Evolutionary conservation across 2,888 invertebrate genomes (phyloP), one percentile per base, ranked within the genome.

Genomic region (Acanthosepion lycidas): DNA sequence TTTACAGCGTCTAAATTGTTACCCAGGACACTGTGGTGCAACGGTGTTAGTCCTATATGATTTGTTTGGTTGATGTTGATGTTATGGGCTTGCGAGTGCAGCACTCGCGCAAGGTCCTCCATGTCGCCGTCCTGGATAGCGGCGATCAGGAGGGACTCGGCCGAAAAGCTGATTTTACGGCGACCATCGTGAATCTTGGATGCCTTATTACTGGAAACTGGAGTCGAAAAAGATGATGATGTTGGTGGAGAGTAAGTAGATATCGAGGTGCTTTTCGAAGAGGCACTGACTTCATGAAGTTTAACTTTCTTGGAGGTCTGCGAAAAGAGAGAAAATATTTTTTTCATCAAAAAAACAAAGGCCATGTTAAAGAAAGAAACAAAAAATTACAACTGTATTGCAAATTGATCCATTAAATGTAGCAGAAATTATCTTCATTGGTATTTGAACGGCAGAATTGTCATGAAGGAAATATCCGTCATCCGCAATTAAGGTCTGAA

Each of bases 1-100:
- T 97, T 97, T 33, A 96, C 96, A 92, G 96, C 96, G 95, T 97
- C 97, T 55, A 97, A 94, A 95, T 97, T 97, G 95, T 97, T 97
- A 92, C 96, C 96, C 33, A 97, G 95, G 6, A 97, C 97, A 48
- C 96, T 96, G 92, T 97, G 96, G 94, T 97, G 97, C 42, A 97
- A 95, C 0, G 96, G 96, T 28, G 97, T 97, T 42, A 97, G 95
- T 6, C 97, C 97, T 59, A 96, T 96, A 95, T 97, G 97, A 93
- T 96, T 97, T 49, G 95, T 94, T 92, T 96, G 96, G 95, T 97
- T 96, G 93, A 97, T 94, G 95, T 97, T 96, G n/a, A 96, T 95
- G 53, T 95, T 96, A 3, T 95, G 95, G 18, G 95, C 51, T 20
- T 95, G 95, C 23, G 95, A 94, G 18, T 94, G 95, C 23, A 97